Evolutionary conservation across 2,888 invertebrate species (phyloP).

Genomic region (Lapara coniferarum): DNA sequence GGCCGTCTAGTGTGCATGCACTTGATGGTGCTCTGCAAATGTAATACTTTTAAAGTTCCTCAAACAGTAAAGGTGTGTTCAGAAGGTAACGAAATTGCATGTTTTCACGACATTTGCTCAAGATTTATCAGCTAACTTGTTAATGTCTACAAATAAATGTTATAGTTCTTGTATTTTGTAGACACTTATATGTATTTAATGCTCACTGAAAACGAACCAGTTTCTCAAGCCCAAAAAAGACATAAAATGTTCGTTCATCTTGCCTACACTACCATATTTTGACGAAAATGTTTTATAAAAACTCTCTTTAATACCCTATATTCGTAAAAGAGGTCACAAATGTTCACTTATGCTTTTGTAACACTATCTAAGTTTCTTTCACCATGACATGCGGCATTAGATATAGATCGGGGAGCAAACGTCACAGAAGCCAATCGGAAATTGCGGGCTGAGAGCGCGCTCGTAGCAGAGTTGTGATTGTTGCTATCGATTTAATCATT

Average conservation of each 20-base stretch:
- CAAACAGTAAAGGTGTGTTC: background rate
- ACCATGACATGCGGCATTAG: slow-evolving; percentile 10
- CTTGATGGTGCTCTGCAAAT: background rate
- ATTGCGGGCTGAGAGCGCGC: background rate
- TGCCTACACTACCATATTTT: too few relatives aligned
- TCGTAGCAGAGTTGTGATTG: background rate
- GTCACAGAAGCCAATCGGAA: slow-evolving; percentile 20
- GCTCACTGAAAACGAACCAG: background rate
- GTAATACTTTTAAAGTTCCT: background rate
- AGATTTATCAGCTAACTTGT: background rate
- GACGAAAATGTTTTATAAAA: too few relatives aligned
- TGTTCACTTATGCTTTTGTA: background rate
- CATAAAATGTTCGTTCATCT: background rate
- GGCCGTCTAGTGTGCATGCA: background rate
- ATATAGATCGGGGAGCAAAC: slow-evolving; percentile 12
- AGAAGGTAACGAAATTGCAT: background rate
- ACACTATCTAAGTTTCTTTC: slow-evolving; percentile 10
- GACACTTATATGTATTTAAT: background rate
- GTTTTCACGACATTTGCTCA: background rate
- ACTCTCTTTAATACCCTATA: too few relatives aligned
- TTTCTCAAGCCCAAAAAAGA: background rate
- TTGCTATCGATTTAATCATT: background rate
- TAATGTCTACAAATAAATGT: background rate
- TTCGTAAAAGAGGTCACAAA: background rate
- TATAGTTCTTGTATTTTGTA: background rate